Evolutionary conservation across 2,113 vertebrate genomes (phyloP), one percentile per base, ranked within the genome.

Genomic region (Gopherus evgoodei): DNA sequence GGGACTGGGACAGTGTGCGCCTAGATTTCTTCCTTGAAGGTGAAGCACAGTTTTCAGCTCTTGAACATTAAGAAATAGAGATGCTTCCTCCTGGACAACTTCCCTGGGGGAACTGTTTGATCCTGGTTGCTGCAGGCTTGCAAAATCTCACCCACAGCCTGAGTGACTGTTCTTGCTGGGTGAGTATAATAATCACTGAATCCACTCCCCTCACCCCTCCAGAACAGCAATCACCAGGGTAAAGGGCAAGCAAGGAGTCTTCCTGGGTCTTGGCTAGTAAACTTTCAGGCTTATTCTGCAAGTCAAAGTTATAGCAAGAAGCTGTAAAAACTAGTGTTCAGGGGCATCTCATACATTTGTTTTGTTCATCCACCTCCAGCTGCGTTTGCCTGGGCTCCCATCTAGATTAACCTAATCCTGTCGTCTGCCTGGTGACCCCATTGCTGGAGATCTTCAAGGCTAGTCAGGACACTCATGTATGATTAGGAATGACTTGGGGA

Each of bases 131-230:
- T 0, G 84, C 88, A 95, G 49, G 14, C 24, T 4, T 1, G 56
- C 84, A 62, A 90, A 92, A 93, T 22, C 65, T 14, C 78, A 87
- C 80, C 87, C 83, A 96, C 53, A 54, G 53, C 53, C 53, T 22
- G 59, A 97, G 96, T 91, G 83, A 92, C 85, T n/a, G 95, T 96
- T 97, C 96, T 88, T 89, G 96, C 90, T 96, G 93, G 96, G 94
- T 97, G 96, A 94, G 95, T 96, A 3, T 50, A 94, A 3, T 53
- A 94, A 85, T 87, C 4, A 47, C 87, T 94, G 87, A 85, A 86
- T 72, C 14, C 65, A n/a, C n/a, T n/a, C n/a, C n/a, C n/a, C n/a
- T n/a, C n/a, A 5, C 1, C 16, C n/a, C 35, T 8, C 2, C 1
- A 13, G 3, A 27, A 25, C 22, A 42, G 38, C 42, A 27, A 8